Base-by-base conservation (phyloP, 2,797 vertebrate genomes). In the Toxotes lorentzi region DNA sequence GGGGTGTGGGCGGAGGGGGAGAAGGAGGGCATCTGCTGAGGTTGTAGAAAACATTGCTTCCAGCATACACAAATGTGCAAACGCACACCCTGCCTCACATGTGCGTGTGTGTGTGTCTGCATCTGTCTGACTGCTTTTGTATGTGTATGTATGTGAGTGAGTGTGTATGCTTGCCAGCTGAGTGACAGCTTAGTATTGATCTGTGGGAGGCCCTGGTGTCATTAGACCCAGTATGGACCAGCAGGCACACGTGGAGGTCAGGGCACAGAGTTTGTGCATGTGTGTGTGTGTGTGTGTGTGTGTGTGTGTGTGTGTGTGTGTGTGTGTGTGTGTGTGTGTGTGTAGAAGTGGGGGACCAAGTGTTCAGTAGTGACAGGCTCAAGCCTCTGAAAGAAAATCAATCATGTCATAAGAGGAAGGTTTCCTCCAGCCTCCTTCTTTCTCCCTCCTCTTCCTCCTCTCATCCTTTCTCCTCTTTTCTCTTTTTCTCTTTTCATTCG, bases 361-460 rank as follows among this genome's bases (percentile, higher is more conserved):
- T 95, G 95, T 95, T 97, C 96, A 94, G 95, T 95, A 96, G 96
- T 97, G 97, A 97, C 97, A 97, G 96, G 96, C 97, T 94, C 90
- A 92, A 93, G 92, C 91, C 87, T 96, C 95, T 97, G 97, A 98
- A 97, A 96, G 97, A 97, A 98, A 98, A 98, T 98, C 97, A 97
- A 98, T 98, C 93, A 95, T 97, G 97, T 98, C 97, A 98, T 98
- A 98, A 98, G 97, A 97, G 96, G 96, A 97, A 97, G 97, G 96
- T 97, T 97, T 97, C 96, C 97, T 97, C 96, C 95, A 91, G 93
- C 93, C 82, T 95, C 94, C 92, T 69, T 92, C 91, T 92, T 88
- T 53, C 50, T 62, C 77, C 63, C 59, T 34, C 41, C 57, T 74
- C 70, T 41, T 48, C 50, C 58, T 72, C 70, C 41, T 94, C 92